Percentiles rank a stretch among this genome's conserved stretches.
Evolutionary conservation across 1,140 invertebrate species (phyloP).

Genomic region (Aphaenogaster rudis): DNA sequence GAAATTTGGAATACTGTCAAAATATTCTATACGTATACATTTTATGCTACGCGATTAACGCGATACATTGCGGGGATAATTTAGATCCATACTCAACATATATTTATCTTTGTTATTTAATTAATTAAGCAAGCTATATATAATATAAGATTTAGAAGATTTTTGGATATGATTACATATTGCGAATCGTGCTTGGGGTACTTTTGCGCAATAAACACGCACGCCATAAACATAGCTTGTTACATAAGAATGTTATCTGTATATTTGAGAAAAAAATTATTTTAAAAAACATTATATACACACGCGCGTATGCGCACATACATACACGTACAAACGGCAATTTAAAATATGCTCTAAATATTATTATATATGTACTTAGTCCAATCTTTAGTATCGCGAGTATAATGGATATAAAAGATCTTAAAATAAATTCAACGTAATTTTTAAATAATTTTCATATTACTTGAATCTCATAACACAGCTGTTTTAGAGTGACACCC

Average conservation of each 20-base stretch:
- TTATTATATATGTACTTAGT: background rate
- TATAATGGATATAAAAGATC: background rate
- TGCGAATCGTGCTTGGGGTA: background rate
- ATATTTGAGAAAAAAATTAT: slow-evolving; percentile 22
- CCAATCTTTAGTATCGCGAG: background rate
- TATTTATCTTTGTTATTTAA: background rate
- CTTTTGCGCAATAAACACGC: background rate
- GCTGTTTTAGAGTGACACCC: background rate
- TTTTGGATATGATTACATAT: background rate
- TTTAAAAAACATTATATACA: background rate
- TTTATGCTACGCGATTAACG: too few relatives aligned
- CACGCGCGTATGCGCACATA: background rate
- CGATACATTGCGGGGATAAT: background rate
- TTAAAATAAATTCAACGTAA: background rate
- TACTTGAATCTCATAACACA: background rate
- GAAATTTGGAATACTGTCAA: background rate
- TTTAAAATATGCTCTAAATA: slow-evolving; percentile 7
- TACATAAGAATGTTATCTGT: background rate
- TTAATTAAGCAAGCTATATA: background rate
- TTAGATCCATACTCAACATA: background rate
- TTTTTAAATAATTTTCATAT: background rate
- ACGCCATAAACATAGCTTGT: background rate
- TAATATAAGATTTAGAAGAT: background rate
- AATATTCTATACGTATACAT: background rate
- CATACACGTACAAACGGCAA: background rate